A percentile compares a stretch with the other conserved stretches of the same genome.
These are phyloP conservation scores for Oscheius myriophilus DNA, from an alignment of 2,888 invertebrate genomes.

Conservation along the genomic window DNA sequence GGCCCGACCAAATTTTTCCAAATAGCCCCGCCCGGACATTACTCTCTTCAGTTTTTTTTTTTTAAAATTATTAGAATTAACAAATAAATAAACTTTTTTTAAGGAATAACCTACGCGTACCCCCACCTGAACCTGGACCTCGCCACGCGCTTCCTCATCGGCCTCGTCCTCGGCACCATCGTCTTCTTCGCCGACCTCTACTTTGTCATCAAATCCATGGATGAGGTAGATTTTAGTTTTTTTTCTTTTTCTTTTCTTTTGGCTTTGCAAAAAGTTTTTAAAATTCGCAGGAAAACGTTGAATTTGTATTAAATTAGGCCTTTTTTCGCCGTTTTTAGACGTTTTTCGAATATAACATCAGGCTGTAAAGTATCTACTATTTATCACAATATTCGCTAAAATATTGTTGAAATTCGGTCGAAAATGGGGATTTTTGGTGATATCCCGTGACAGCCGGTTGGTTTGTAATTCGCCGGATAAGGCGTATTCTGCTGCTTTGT, in stretches of 20 bases:
- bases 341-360: no score
- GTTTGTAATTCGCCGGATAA: no score
- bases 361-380: no score
- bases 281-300: no score
- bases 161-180: conserved; percentile 64
- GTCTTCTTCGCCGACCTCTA: conserved; percentile 70
- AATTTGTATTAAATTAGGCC: background rate
- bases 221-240: conserved; percentile 24
- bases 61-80: conserved; percentile 75
- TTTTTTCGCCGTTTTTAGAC: no score
- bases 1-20: no score
- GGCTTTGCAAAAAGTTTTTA: background rate
- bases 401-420: no score
- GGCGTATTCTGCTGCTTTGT: no score
- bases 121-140: conserved; percentile 60
- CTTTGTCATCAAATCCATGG: conserved; percentile 67
- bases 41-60: background rate
- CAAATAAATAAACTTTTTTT: background rate
- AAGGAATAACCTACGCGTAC: conserved; percentile 75
- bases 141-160: conserved; percentile 65
- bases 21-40: background rate
- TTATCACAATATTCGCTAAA: no score
- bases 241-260: background rate
- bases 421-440: no score
- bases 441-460: no score